Percentiles rank a stretch among this genome's conserved stretches.
Conservation (phyloP, 2,888 invertebrate genomes). For the Chrysolina americana region DNA sequence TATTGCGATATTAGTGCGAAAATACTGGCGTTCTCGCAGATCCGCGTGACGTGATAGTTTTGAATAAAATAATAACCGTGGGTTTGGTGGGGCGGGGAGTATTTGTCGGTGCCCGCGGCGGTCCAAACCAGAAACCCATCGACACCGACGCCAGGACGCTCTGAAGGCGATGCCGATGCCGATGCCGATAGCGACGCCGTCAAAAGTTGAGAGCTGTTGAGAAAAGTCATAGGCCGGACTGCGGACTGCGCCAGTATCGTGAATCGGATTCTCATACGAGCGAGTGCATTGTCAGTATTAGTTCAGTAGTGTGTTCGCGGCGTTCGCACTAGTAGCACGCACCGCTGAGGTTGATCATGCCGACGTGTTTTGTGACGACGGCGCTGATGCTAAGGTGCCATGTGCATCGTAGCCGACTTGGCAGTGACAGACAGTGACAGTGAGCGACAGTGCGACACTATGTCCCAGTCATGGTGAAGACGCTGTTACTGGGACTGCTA, state of each 20-base stretch:
- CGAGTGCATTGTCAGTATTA: constrained; percentile 64
- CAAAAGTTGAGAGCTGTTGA: constrained; percentile 45
- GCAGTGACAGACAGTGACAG: constrained; percentile 62
- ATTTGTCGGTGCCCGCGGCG: constrained; percentile 26
- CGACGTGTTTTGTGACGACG: constrained; percentile 62
- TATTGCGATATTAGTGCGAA: constrained; percentile 16
- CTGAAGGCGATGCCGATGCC: constrained; percentile 44
- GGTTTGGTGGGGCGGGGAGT: constrained; percentile 33
- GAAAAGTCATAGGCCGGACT: constrained; percentile 33
- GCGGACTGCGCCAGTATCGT: constrained; percentile 47
- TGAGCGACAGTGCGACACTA: constrained; percentile 66
- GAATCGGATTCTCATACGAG: constrained; percentile 60
- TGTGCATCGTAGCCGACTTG: constrained; percentile 51
- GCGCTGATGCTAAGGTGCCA: constrained; percentile 42
- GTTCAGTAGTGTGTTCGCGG: constrained; percentile 67
- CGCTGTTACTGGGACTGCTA: constrained; percentile 69
- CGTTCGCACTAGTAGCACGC: constrained; percentile 71
- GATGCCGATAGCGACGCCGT: constrained; percentile 48
- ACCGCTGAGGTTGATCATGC: constrained; percentile 64
- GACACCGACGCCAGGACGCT: constrained; percentile 35
- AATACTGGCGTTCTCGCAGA: constrained; percentile 21
- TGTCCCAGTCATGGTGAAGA: constrained; percentile 71
- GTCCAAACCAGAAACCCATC: constrained; percentile 1
- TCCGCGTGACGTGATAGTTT: constrained; percentile 29
- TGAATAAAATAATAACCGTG: constrained; percentile 7